phyloP scores from a whole-genome alignment of 1,140 invertebrate species.

The Bombyx mandarina region DNA sequence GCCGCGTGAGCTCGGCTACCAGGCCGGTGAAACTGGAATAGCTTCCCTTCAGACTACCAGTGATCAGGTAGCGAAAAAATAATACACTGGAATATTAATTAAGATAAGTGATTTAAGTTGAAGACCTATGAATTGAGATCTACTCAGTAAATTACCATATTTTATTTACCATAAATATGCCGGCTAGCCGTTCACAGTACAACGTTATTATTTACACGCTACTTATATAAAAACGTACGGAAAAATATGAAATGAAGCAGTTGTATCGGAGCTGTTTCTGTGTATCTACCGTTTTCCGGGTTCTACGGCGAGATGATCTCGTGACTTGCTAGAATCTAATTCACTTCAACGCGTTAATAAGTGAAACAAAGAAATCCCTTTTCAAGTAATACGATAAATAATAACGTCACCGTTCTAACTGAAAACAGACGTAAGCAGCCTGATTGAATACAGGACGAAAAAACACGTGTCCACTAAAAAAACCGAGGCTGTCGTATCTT shows the following conservation, averaged over 20 bases:
- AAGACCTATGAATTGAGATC: too few species aligned
- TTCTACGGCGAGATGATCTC: constrained; percentile 8
- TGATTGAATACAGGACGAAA: constrained; percentile 8
- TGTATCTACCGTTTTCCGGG: constrained; percentile 19
- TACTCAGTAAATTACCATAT: too few species aligned
- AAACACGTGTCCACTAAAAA: constrained; percentile 23
- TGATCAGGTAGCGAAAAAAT: too few species aligned
- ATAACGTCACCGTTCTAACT: constrained; percentile 14
- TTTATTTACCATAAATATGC: constrained; percentile 21
- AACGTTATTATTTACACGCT: constrained; percentile 33
- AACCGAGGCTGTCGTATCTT: constrained; percentile 21
- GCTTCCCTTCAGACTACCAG: too few species aligned
- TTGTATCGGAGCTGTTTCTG: constrained; percentile 17
- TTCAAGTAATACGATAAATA: not conserved
- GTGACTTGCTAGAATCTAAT: constrained; percentile 11
- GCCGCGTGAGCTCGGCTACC: too few species aligned
- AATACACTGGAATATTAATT: too few species aligned
- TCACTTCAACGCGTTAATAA: constrained; percentile 23
- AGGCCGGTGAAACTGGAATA: too few species aligned
- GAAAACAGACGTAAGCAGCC: constrained; percentile 14
- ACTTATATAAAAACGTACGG: constrained; percentile 28
- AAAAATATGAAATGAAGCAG: constrained; percentile 22
- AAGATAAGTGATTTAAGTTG: too few species aligned
- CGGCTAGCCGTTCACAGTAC: constrained; percentile 12
- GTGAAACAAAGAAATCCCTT: constrained; percentile 21